Percentiles rank a stretch among this genome's conserved stretches.
phyloP scores from a whole-genome alignment of 92 coral and sea anemone species.

The Montipora capitata region DNA sequence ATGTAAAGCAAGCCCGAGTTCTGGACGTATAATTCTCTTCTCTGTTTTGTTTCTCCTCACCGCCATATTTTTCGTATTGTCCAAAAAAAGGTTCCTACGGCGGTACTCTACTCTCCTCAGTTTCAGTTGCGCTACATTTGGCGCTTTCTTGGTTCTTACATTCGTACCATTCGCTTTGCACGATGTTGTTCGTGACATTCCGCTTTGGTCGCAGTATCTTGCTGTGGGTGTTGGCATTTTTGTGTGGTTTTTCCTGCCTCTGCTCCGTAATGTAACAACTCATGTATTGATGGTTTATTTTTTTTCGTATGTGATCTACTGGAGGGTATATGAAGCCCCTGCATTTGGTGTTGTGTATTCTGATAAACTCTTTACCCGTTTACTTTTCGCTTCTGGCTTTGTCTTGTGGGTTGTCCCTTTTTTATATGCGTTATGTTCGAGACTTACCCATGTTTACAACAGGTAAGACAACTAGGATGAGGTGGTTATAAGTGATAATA shows the following conservation, averaged over 20 bases:
- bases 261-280: slow-evolving; percentile 74
- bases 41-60: no score
- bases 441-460: slow-evolving; percentile 65
- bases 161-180: background rate
- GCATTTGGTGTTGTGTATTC: slow-evolving; percentile 46
- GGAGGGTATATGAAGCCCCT: slow-evolving; percentile 85
- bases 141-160: background rate
- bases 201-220: slow-evolving; percentile 52
- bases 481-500: no score
- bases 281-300: slow-evolving; percentile 71
- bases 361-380: no score
- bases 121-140: no score
- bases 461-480: slow-evolving; percentile 30
- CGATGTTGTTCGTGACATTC: background rate
- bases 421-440: slow-evolving; percentile 59
- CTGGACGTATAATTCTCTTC: no score
- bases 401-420: slow-evolving; percentile 76
- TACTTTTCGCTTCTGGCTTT: no score
- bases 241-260: slow-evolving; percentile 80
- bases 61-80: no score
- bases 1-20: no score
- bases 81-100: no score
- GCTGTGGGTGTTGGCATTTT: slow-evolving; percentile 24
- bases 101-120: no score
- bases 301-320: slow-evolving; percentile 80